Base-by-base conservation (phyloP, 2,113 vertebrate genomes). In the Xenus cinereus region DNA sequence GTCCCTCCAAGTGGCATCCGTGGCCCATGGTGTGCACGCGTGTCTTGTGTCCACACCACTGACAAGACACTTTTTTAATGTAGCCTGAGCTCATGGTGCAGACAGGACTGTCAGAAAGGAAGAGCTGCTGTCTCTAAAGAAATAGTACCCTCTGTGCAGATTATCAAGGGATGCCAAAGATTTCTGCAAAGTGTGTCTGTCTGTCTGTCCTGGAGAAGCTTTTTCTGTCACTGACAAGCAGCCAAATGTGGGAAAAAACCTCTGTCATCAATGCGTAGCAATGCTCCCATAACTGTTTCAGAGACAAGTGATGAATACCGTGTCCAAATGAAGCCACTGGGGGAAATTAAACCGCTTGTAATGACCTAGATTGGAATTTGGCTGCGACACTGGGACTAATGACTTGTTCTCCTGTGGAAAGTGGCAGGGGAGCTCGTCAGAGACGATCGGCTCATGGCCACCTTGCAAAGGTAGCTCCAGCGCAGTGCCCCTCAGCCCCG, bases 331-430 rank as follows among this genome's bases (percentile, higher is more conserved):
- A 59, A 93, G 86, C 51, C 92, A 75, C 79, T 41, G 76, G 85
- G 75, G 90, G 76, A 84, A 97, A 96, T 92, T 45, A 93, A 92
- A 77, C 72, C 51, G 85, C 90, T 94, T 79, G 56, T 56, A 86
- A 84, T 89, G 85, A 62, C 76, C 93, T 72, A 21, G 79, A 53
- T n/a, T 78, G 83, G 90, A 89, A 91, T 68, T 95, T 91, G 95
- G 83, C 94, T 93, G 89, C 6, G 5, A 62, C 68, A 62, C 79
- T 84, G 79, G 93, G 90, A 78, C 80, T 90, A 72, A 94, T 78
- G 90, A 50, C 75, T 88, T 84, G 26, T 32, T 84, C 84, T 90
- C 68, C 90, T 48, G 48, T 64, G 83, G 85, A 53, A 94, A 96
- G 56, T 60, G 54, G 21, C n/a, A 63, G 50, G 37, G 57, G 67